These are phyloP conservation scores for Collichthys lucidus DNA, from an alignment of 2,113 vertebrate species.

Conservation along the genomic window DNA sequence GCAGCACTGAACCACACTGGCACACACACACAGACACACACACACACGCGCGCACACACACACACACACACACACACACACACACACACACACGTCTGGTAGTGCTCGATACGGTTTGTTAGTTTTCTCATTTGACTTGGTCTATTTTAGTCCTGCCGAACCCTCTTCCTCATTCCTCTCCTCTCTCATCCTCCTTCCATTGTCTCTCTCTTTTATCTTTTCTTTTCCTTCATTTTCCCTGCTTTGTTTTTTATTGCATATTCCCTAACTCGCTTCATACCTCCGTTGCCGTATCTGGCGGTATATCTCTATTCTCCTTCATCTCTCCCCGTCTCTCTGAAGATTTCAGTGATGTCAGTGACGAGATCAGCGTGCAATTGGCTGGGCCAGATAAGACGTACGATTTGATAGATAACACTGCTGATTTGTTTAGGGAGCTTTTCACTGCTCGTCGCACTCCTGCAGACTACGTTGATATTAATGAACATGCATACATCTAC, in stretches of 20 bases:
- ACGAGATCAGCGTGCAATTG: conserved; percentile 71
- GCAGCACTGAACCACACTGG: conserved; percentile 54
- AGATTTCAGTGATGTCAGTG: conserved; percentile 57
- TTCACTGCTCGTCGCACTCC: conserved; percentile 48
- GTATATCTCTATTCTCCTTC: conserved; percentile 21
- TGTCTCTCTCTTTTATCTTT: conserved; percentile 62
- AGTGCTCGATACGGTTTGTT: conserved; percentile 64
- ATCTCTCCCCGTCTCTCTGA: conserved; percentile 9
- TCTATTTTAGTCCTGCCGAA: conserved; percentile 73
- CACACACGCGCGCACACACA: conserved; percentile 37
- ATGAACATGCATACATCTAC: conserved; percentile 36
- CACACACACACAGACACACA: conserved; percentile 42
- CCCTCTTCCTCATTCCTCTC: conserved; percentile 56
- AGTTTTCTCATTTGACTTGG: conserved; percentile 73
- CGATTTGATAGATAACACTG: conserved; percentile 26
- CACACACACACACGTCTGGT: conserved; percentile 45
- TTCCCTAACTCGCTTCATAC: conserved; percentile 17
- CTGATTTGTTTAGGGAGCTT: conserved; percentile 61
- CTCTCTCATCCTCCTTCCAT: conserved; percentile 61
- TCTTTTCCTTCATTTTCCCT: conserved; percentile 28
- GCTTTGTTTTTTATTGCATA: not conserved
- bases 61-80: conserved; percentile 34
- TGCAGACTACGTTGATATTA: conserved; percentile 40
- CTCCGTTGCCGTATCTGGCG: conserved; percentile 22
- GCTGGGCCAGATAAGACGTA: conserved; percentile 57